phyloP scores from a whole-genome alignment of 2,113 vertebrate species.

The Ictidomys tridecemlineatus region DNA sequence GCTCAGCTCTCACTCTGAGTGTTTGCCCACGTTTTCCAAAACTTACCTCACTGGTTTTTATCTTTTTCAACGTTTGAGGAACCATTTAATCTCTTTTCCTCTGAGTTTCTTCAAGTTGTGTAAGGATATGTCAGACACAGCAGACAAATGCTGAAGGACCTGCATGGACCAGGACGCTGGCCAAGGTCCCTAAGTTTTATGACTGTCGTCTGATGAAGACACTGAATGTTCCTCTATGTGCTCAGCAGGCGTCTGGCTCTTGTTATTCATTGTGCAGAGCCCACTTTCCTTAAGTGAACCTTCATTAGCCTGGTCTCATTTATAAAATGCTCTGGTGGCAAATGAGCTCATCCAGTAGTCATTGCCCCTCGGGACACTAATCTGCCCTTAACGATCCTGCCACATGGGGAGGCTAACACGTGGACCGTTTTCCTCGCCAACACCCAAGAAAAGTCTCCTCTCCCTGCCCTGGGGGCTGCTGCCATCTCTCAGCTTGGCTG shows the following conservation, averaged over 20 bases:
- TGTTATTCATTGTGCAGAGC: background rate
- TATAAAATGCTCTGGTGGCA: background rate
- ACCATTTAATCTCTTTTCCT: conserved; percentile 52
- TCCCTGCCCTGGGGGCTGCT: background rate
- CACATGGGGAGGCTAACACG: background rate
- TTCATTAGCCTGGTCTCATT: background rate
- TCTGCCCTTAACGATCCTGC: background rate
- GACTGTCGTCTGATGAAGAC: background rate
- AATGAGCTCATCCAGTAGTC: background rate
- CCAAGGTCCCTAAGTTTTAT: accelerated
- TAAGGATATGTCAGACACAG: background rate
- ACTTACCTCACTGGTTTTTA: background rate
- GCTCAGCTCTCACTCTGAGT: background rate
- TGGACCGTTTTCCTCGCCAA: background rate
- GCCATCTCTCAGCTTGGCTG: background rate
- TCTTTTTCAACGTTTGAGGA: background rate
- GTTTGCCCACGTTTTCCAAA: background rate
- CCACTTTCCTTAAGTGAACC: background rate
- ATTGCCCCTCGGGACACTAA: background rate
- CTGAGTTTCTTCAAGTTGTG: background rate
- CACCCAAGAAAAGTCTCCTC: background rate
- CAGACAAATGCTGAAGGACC: background rate
- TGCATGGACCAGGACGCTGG: accelerated
- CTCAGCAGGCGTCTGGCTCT: background rate
- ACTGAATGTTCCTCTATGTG: background rate